Base-by-base conservation (phyloP, 2,888 invertebrate species). In the Thecocarcelia acutangulata region DNA sequence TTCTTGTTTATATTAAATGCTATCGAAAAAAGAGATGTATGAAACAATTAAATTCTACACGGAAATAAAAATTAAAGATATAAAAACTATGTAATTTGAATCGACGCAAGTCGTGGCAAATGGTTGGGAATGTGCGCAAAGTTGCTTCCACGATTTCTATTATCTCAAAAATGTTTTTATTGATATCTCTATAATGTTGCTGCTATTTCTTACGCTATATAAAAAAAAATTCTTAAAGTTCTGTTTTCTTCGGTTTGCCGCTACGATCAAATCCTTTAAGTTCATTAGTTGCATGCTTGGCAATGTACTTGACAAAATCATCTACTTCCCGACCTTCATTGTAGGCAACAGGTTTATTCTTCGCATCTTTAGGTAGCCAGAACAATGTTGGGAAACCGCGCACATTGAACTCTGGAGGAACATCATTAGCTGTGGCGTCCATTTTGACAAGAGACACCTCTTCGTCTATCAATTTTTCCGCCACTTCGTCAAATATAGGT, bases 391-490 rank as follows among this genome's bases (percentile, higher is more conserved):
- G 99, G 94, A 99, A 99, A 11, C 99, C 99, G 79, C 95, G 94
- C 11, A 99, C 99, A 87, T 98, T 96, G 91, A 93, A 99, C 85
- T 91, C 90, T 84, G 95, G 92, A 84, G 98, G 98, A 86, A 98
- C 98, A 93, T 99, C 99, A 90, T 99, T 99, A 84, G 97, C 97
- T 12, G 99, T 98, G 13, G 99, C 99, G 91, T 99, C 99, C 93
- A 99, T 96, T 91, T 99, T 99, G 1, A 98, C 96, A 87, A 99
- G 97, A 84, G 94, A 95, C 2, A 99, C 94, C 37, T 95, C 93
- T 92, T 99, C 99, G 85, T 94, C 92, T 86, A 94, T 93, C 89
- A 98, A 90, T 94, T 96, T 96, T 77, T 95, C 94, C 46, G 96
- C 99, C 40, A 99, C 93, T 91, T 99, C 98, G 79, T 98, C 98